phyloP scores from a whole-genome alignment of 2,113 vertebrate genomes.

The Rostratula benghalensis region DNA sequence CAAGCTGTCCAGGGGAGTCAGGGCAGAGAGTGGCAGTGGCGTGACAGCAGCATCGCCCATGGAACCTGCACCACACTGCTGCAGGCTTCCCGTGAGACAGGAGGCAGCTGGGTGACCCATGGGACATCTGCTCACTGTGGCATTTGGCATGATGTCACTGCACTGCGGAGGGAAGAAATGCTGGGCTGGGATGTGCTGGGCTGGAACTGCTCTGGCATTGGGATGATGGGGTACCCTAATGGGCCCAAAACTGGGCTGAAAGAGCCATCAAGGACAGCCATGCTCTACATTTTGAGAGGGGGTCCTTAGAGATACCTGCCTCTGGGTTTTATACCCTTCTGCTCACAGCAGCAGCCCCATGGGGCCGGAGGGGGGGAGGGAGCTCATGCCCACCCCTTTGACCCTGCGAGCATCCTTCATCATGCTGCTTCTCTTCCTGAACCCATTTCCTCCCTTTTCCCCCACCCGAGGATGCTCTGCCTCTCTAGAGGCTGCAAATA shows the following conservation, averaged over 20 bases:
- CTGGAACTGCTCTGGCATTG: not conserved
- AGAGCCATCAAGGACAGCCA: not conserved
- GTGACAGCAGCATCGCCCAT: not conserved
- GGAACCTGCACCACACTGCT: not conserved
- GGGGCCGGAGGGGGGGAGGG: rapidly evolving
- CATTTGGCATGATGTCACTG: not conserved
- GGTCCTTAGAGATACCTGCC: not conserved
- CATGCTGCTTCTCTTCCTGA: not conserved
- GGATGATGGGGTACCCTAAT: not conserved
- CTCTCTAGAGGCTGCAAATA: constrained; percentile 10
- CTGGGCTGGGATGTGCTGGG: not conserved
- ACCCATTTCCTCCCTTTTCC: not conserved
- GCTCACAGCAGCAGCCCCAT: not conserved
- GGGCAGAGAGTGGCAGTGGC: not conserved
- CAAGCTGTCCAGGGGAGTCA: not conserved
- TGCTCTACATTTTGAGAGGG: not conserved
- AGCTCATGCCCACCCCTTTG: not conserved
- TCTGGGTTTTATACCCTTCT: not conserved
- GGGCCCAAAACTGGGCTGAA: not conserved
- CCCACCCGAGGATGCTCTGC: rapidly evolving
- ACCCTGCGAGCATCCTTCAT: rapidly evolving
- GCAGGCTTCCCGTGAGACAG: not conserved
- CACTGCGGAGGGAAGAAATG: rapidly evolving
- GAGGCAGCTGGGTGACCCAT: not conserved
- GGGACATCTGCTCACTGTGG: not conserved